Conservation (phyloP, 2,888 invertebrate species). For the Andrena minutula region DNA sequence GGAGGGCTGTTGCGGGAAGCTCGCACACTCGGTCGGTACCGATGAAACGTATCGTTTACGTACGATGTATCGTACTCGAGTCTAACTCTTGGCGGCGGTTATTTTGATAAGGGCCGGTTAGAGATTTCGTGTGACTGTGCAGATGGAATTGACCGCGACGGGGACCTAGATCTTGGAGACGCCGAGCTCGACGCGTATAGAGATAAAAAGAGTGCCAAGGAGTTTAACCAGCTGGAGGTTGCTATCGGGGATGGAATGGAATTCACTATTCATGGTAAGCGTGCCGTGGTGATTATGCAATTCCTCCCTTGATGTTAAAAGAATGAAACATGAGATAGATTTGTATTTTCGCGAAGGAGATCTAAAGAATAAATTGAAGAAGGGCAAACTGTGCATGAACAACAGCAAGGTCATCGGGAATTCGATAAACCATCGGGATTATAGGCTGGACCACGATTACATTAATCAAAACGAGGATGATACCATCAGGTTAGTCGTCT, state of each 20-base stretch:
- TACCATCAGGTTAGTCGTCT: slow-evolving; percentile 84
- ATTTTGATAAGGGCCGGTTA: slow-evolving; percentile 74
- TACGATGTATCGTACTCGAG: slow-evolving; percentile 31
- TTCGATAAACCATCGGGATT: slow-evolving; percentile 93
- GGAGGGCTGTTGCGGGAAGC: slow-evolving; percentile 4
- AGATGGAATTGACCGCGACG: slow-evolving; percentile 88
- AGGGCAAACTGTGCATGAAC: slow-evolving; percentile 92
- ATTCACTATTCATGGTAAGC: slow-evolving; percentile 94
- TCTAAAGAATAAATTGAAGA: slow-evolving; percentile 92
- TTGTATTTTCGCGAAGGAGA: slow-evolving; percentile 87
- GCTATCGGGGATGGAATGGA: slow-evolving; percentile 97
- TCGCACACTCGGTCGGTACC: slow-evolving; percentile 9
- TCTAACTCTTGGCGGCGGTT: slow-evolving; percentile 41
- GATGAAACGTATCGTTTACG: slow-evolving; percentile 29
- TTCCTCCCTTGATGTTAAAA: neutral
- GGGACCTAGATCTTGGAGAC: slow-evolving; percentile 91
- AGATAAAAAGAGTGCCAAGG: slow-evolving; percentile 94
- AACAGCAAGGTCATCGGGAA: slow-evolving; percentile 92
- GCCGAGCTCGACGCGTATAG: slow-evolving; percentile 91
- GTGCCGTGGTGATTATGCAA: slow-evolving; percentile 23
- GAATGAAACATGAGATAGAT: slow-evolving; percentile 46
- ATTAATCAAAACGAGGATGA: slow-evolving; percentile 89
- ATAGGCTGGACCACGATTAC: slow-evolving; percentile 91
- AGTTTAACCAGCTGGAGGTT: slow-evolving; percentile 92
- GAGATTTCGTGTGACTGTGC: slow-evolving; percentile 83